phyloP scores from a whole-genome alignment of 2,888 invertebrate species.

The Temnothorax rugatulus region DNA sequence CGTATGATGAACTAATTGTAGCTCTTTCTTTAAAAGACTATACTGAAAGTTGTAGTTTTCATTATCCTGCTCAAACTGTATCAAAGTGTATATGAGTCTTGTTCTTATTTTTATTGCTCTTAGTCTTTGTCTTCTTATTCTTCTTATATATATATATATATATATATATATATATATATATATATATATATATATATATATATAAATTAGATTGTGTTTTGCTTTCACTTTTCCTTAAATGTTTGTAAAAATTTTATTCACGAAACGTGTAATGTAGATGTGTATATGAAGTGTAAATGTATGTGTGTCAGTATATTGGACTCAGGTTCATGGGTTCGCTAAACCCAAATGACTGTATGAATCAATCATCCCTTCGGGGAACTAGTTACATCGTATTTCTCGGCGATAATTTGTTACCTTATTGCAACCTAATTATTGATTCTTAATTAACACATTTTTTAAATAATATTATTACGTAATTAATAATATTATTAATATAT shows the following conservation, averaged over 20 bases:
- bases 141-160: not conserved
- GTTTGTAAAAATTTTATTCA: not conserved
- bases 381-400: not conserved
- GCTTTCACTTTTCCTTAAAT: not conserved
- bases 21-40: not conserved
- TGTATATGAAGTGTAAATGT: not conserved
- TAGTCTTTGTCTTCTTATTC: not conserved
- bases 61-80: not conserved
- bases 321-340: not conserved
- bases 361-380: not conserved
- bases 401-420: not conserved
- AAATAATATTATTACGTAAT: not conserved
- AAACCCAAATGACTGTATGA: not conserved
- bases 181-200: too few species aligned
- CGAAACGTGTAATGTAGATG: not conserved
- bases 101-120: not conserved
- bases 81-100: not conserved
- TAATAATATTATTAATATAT: slow-evolving; percentile 21
- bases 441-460: not conserved
- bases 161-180: too few species aligned
- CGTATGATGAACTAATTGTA: not conserved
- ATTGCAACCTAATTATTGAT: not conserved
- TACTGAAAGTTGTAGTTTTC: not conserved
- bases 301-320: not conserved
- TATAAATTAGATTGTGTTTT: not conserved